These are phyloP conservation scores for Pseudococcus jackbeardsleyi DNA, from an alignment of 2,888 invertebrate species.

Conservation along the genomic window DNA sequence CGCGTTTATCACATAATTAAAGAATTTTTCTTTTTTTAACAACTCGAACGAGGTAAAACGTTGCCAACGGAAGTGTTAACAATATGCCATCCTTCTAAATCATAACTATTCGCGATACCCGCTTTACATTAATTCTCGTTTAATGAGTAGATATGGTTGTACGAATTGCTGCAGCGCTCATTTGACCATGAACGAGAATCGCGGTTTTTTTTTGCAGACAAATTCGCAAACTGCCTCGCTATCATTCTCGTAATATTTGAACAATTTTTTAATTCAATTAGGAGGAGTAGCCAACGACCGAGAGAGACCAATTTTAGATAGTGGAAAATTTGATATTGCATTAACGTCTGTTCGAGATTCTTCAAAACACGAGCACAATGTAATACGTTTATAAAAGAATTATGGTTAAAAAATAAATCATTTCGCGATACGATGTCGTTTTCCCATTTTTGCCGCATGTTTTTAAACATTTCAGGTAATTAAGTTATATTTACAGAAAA, in stretches of 20 bases:
- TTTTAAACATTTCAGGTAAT: no score
- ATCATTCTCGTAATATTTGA: background rate
- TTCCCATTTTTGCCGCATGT: no score
- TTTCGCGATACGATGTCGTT: no score
- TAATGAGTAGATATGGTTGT: background rate
- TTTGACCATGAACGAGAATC: conserved; percentile 31
- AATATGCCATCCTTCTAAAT: conserved; percentile 38
- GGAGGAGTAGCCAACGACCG: background rate
- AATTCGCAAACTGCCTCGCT: background rate
- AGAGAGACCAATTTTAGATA: no score
- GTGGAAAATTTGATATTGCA: no score
- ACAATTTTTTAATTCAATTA: conserved; percentile 30
- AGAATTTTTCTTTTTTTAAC: conserved; percentile 19
- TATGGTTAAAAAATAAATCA: no score
- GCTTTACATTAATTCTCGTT: conserved; percentile 31
- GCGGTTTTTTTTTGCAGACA: no score
- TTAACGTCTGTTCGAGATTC: no score
- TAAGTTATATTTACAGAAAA: no score
- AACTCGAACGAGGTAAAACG: background rate
- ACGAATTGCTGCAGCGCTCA: background rate
- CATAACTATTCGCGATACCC: conserved; percentile 15
- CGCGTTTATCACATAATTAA: conserved; percentile 24
- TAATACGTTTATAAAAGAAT: no score
- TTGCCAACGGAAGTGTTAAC: conserved; percentile 48
- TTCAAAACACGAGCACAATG: no score